Evolutionary conservation across 2,888 invertebrate genomes (phyloP).

Genomic region (Noctua janthina): DNA sequence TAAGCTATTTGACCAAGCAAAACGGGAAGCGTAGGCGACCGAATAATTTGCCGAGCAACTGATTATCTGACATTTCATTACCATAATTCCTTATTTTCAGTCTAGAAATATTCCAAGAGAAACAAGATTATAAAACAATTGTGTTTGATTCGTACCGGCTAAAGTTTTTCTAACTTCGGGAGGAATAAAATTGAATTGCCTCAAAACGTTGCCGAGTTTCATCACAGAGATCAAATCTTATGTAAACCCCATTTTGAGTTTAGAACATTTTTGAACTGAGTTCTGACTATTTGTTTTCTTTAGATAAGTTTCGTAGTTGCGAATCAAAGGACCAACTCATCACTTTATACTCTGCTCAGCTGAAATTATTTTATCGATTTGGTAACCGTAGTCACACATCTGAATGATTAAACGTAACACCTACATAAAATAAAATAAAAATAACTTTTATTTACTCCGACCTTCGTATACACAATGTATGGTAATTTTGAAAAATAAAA

Average conservation of each 20-base stretch:
- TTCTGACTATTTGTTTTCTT: constrained; percentile 8
- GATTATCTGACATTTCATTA: constrained; percentile 42
- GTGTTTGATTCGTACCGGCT: constrained; percentile 30
- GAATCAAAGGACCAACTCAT: neutral
- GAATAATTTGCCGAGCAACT: constrained; percentile 28
- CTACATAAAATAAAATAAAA: neutral
- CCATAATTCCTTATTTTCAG: constrained; percentile 35
- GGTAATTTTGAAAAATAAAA: too few species aligned
- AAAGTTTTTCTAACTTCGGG: constrained; percentile 36
- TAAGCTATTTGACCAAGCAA: neutral
- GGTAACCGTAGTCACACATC: neutral
- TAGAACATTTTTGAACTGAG: neutral
- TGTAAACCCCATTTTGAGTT: constrained; percentile 33
- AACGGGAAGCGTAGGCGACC: constrained; percentile 7
- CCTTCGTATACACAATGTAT: too few species aligned
- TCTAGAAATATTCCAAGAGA: constrained; percentile 34
- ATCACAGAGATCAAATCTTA: constrained; percentile 12
- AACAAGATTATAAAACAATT: constrained; percentile 38
- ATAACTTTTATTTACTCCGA: too few species aligned
- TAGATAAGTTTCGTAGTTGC: neutral
- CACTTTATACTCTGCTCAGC: neutral
- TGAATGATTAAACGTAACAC: neutral
- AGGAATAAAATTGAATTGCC: constrained; percentile 43
- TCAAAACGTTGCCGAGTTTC: constrained; percentile 34
- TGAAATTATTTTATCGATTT: neutral